Base-by-base conservation (phyloP, 2,113 vertebrate species). In the Hippocampus abdominalis region DNA sequence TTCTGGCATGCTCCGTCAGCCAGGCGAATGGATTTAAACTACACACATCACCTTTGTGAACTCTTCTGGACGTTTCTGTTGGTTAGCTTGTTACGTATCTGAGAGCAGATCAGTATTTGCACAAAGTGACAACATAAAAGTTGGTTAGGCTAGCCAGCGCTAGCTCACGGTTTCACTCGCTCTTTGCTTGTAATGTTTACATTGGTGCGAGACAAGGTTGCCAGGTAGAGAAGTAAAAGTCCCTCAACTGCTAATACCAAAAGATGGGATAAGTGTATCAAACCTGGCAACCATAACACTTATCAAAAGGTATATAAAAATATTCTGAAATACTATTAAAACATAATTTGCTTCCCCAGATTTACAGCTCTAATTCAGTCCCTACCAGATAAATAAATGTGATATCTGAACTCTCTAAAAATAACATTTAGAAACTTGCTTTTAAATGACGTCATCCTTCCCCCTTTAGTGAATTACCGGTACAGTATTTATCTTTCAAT, bases 151-250 rank as follows among this genome's bases (percentile, higher is more conserved):
- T 21, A 12, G 66, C 12, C 18, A 12, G 66, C 64, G 15, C 40
- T 40, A 51, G 72, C 81, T 68, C 23, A 71, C 64, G 44, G 10
- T 49, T 25, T 21, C 36, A 8, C 56, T 3, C 44, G 75, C 73
- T 78, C 56, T 70, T 64, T 36, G 2, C 15, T 60, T 60, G 57
- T 2, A 16, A 74, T 81, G 81, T 80, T 83, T 81, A 69, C n/a
- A 79, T 78, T 66, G 53, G 62, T 3, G 61, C 40, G 48, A n/a
- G n/a, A 4, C 21, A 42, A 56, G 66, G 85, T 84, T 86, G 85
- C 85, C 85, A 87, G 76, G 39, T 87, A 32, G 6, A 21, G 3
- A 3, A 3, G 42, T n/a, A 40, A 18, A 0, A 40, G 74, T 64
- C 77, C 84, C 39, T 63, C 72, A 71, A 69, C 46, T 42, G 54